Percentiles rank a stretch among this genome's conserved stretches.
Conservation (phyloP, 2,888 invertebrate species). For the Orthonevra nobilis region DNA sequence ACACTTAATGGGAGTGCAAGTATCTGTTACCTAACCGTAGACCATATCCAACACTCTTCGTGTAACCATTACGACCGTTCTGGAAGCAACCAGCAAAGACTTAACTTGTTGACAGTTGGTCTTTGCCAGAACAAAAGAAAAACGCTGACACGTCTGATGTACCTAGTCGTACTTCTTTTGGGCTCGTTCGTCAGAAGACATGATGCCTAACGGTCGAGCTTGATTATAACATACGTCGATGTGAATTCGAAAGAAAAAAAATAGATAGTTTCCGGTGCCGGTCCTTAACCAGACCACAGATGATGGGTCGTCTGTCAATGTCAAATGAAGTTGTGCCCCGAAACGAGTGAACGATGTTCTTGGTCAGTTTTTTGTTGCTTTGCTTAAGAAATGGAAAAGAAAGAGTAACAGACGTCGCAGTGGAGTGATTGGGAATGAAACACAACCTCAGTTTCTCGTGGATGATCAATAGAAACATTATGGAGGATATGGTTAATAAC, state of each 20-base stretch:
- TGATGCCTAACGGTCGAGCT: conserved; percentile 28
- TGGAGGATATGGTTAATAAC: no score
- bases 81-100: no score
- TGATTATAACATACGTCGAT: conserved; percentile 2
- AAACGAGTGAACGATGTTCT: conserved; percentile 26
- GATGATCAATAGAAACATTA: no score
- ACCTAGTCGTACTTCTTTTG: conserved; percentile 36
- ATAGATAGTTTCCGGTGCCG: conserved; percentile 41
- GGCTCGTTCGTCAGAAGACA: conserved; percentile 8
- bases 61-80: no score
- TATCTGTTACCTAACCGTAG: conserved; percentile 12
- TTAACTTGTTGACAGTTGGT: no score
- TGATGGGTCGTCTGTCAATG: conserved; percentile 34
- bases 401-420: no score
- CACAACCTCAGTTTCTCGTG: no score
- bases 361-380: not conserved
- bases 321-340: conserved; percentile 34
- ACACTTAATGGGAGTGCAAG: not conserved
- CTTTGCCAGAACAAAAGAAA: not conserved
- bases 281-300: conserved; percentile 29
- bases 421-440: not conserved
- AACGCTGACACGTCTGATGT: no score
- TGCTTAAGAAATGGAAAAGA: no score
- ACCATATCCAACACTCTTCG: not conserved
- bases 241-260: not conserved